phyloP scores from a whole-genome alignment of 2,888 invertebrate species.

The Catocala fraxini region DNA sequence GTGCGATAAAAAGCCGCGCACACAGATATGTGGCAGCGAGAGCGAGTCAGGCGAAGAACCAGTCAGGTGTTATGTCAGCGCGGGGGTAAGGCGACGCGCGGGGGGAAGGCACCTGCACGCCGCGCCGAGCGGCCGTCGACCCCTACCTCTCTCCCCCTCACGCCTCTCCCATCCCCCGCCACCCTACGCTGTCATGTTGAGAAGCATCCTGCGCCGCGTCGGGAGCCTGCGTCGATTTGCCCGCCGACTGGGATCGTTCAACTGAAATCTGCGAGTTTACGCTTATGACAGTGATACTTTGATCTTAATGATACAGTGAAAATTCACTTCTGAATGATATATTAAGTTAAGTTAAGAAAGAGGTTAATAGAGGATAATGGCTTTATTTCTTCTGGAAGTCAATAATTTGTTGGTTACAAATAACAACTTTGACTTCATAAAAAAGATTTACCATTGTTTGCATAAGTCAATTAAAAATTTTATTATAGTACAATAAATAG shows the following conservation, averaged over 20 bases:
- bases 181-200: slow-evolving; percentile 15
- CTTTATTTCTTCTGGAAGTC: too few relatives aligned
- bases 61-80: slow-evolving; percentile 64
- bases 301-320: too few relatives aligned
- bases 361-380: too few relatives aligned
- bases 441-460: too few relatives aligned
- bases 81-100: slow-evolving; percentile 22
- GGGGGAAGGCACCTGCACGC: slow-evolving; percentile 59
- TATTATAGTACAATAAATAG: too few relatives aligned
- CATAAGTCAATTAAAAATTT: too few relatives aligned
- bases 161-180: slow-evolving; percentile 22
- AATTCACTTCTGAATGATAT: too few relatives aligned
- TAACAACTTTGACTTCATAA: too few relatives aligned
- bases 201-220: slow-evolving; percentile 18
- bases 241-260: neutral
- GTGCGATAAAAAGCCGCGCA: slow-evolving; percentile 30
- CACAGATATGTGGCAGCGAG: slow-evolving; percentile 25
- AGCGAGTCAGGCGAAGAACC: slow-evolving; percentile 53
- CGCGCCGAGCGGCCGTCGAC: slow-evolving; percentile 58
- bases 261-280: neutral
- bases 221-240: slow-evolving; percentile 14
- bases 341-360: too few relatives aligned
- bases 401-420: too few relatives aligned
- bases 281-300: too few relatives aligned
- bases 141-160: slow-evolving; percentile 37